Percentiles rank a stretch among this genome's conserved stretches.
Evolutionary conservation across 2,113 vertebrate genomes (phyloP).

Genomic region (Empidonax alnorum): DNA sequence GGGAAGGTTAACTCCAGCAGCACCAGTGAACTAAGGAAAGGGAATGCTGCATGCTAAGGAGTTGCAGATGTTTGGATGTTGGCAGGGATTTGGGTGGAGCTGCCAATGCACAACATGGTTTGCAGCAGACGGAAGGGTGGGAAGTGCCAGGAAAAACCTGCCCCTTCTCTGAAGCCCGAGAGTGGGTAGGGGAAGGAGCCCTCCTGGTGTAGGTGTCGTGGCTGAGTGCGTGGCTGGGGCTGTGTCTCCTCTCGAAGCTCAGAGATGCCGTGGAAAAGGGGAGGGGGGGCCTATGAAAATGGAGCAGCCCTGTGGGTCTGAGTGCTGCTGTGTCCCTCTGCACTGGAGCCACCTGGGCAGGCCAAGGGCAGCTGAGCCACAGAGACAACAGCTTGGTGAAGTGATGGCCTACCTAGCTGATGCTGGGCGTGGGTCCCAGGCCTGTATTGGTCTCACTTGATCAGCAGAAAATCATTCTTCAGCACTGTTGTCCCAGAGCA

Average conservation of each 20-base stretch:
- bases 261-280: not conserved
- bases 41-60: conserved; percentile 19
- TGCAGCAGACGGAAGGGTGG: not conserved
- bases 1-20: conserved; percentile 3
- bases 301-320: not conserved
- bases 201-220: not conserved
- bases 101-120: not conserved
- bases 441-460: not conserved
- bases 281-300: not conserved
- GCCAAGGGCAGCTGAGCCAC: not conserved
- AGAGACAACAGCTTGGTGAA: not conserved
- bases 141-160: not conserved
- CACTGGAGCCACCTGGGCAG: not conserved
- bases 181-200: not conserved
- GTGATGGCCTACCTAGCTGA: not conserved
- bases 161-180: not conserved
- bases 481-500: not conserved
- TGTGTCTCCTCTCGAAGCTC: not conserved
- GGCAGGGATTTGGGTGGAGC: conserved; percentile 19
- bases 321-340: not conserved
- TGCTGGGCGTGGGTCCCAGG: not conserved
- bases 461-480: not conserved
- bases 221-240: not conserved
- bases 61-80: conserved; percentile 44
- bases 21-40: not conserved